Conservation (phyloP, 2,888 invertebrate species). For the Yponomeuta plumbellus region DNA sequence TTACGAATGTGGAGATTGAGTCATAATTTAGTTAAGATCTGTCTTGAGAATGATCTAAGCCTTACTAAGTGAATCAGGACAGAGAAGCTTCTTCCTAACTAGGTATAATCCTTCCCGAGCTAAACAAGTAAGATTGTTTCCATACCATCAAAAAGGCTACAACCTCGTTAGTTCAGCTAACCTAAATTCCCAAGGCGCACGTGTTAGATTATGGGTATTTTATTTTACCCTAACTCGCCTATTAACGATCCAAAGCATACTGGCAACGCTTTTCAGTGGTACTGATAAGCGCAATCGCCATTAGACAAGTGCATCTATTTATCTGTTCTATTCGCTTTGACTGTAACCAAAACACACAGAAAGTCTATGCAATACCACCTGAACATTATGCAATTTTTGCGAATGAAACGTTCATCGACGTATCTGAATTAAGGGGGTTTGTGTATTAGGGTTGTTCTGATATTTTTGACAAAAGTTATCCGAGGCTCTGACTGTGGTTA, state of each 20-base stretch:
- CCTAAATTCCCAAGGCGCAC: neutral
- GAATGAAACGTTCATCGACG: too few relatives aligned
- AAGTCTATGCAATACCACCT: neutral
- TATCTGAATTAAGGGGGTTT: too few relatives aligned
- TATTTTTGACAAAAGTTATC: too few relatives aligned
- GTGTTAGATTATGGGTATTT: neutral
- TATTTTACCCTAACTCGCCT: neutral
- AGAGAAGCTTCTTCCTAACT: too few relatives aligned
- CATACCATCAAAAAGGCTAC: neutral
- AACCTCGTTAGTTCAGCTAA: neutral
- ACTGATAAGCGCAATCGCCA: constrained; percentile 3
- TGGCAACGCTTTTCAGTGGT: constrained; percentile 18
- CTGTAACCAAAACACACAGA: neutral
- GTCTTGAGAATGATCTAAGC: too few relatives aligned
- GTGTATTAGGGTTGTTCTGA: too few relatives aligned
- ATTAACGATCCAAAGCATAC: neutral
- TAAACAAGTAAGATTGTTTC: too few relatives aligned
- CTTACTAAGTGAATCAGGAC: too few relatives aligned
- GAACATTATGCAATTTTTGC: too few relatives aligned
- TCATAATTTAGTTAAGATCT: too few relatives aligned
- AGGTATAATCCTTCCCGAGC: neutral
- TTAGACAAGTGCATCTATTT: constrained; percentile 10
- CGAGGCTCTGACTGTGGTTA: too few relatives aligned
- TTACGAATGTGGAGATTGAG: too few relatives aligned
- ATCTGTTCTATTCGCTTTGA: neutral